Evolutionary conservation across 2,113 vertebrate genomes (phyloP), one percentile per base, ranked within the genome.

Genomic region (Atlantisia rogersi): DNA sequence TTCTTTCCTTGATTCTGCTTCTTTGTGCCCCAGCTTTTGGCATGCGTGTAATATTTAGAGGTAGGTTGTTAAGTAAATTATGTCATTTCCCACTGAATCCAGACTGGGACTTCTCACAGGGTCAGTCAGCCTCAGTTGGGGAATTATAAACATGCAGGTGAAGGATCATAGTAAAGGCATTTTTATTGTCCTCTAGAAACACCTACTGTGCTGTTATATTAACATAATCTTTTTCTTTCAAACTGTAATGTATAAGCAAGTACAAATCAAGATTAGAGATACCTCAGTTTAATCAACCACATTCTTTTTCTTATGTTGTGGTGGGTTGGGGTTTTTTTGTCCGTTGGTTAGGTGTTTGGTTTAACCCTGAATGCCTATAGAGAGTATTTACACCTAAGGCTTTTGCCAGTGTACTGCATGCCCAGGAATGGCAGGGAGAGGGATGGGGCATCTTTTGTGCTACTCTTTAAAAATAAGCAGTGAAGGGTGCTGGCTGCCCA

Each of bases 311-410:
- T 68, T 42, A 65, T 67, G 21, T 68, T 91, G 26, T 58, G 31
- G 22, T 29, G 4, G 4, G 11, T 70, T 97, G 71, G 71, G 80
- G 28, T 52, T 32, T 73, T 86, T 95, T 89, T 91, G 28, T 91
- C 92, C 94, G 52, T 95, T 95, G 71, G 84, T 97, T 92, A 93
- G 50, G 26, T 87, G 64, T 93, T 82, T 88, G 83, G 95, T 95
- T 97, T 62, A 42, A 10, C 26, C 35, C 39, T 68, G 9, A 35
- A 62, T n/a, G n/a, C 12, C 78, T 92, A 67, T 29, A 84, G 60
- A 92, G 63, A 40, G 26, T 70, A 91, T 60, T 67, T 56, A 15
- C 16, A 3, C 20, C 37, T 55, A 63, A 69, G 74, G 19, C 11
- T 90, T 92, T 91, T 91, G 22, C 35, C 22, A 39, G 17, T 37